phyloP scores from a whole-genome alignment of 2,888 invertebrate genomes.

The Nomada ferruginata region DNA sequence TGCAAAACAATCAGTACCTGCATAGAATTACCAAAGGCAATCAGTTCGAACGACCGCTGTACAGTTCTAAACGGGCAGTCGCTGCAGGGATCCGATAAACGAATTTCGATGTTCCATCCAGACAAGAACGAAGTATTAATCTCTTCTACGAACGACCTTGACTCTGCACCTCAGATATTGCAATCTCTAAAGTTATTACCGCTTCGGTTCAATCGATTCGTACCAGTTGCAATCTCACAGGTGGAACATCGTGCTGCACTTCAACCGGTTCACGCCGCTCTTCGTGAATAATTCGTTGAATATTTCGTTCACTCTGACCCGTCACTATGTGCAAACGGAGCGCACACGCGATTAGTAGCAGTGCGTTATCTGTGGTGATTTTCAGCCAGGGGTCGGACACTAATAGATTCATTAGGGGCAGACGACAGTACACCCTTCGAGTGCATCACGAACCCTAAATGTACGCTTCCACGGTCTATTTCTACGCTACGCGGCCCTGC shows the following conservation, averaged over 20 bases:
- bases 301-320: conserved; percentile 42
- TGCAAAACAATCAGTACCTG: conserved; percentile 3
- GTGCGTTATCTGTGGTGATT: conserved; percentile 76
- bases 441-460: conserved; percentile 70
- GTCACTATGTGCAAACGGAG: conserved; percentile 64
- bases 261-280: conserved; percentile 9
- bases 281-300: conserved; percentile 28
- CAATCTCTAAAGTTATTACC: conserved; percentile 55
- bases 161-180: conserved; percentile 47
- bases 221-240: background rate
- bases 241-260: background rate
- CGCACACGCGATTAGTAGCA: conserved; percentile 64
- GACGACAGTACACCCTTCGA: conserved; percentile 65
- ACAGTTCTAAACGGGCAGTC: conserved; percentile 24
- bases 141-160: conserved; percentile 41
- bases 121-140: conserved; percentile 30
- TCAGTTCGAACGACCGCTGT: conserved; percentile 4
- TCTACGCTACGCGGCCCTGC: conserved; percentile 42
- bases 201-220: conserved; percentile 49
- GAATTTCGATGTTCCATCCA: conserved; percentile 35
- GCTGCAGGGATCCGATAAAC: conserved; percentile 31
- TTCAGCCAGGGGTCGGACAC: conserved; percentile 71
- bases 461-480: conserved; percentile 53
- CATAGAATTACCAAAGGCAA: conserved; percentile 2
- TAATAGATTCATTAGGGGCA: conserved; percentile 81